Evolutionary conservation across 2,797 vertebrate species (phyloP).

Genomic region (Steatocranus sp.): DNA sequence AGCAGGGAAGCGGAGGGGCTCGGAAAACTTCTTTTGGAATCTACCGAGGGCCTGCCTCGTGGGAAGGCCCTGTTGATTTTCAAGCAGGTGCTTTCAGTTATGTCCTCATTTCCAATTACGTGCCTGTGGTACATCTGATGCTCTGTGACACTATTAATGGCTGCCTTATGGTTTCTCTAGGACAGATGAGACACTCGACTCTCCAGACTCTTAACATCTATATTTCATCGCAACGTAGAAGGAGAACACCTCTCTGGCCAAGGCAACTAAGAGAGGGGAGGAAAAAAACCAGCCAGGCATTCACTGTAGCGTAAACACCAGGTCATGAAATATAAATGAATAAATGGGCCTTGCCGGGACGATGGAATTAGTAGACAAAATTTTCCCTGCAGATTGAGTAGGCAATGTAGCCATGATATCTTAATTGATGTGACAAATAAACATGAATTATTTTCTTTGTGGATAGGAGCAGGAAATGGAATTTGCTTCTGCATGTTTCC

Average conservation of each 20-base stretch:
- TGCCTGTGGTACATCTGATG: conserved; percentile 74
- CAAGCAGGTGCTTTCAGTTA: conserved; percentile 76
- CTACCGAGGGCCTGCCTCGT: conserved; percentile 47
- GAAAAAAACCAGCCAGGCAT: conserved; percentile 35
- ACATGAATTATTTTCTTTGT: conserved; percentile 45
- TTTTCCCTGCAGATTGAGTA: conserved; percentile 53
- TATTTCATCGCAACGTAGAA: conserved; percentile 78
- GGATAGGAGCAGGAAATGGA: conserved; percentile 10
- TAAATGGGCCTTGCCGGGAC: conserved; percentile 56
- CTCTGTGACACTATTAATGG: conserved; percentile 81
- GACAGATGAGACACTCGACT: conserved; percentile 77
- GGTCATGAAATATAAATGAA: conserved; percentile 75
- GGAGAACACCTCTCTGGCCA: conserved; percentile 55
- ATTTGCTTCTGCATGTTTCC: not conserved
- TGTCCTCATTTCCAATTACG: conserved; percentile 78
- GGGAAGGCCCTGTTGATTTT: conserved; percentile 69
- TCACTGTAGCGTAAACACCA: conserved; percentile 54
- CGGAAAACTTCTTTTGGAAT: conserved; percentile 55
- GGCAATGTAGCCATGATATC: conserved; percentile 51
- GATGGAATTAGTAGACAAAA: conserved; percentile 62
- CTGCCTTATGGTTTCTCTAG: conserved; percentile 79
- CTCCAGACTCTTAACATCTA: conserved; percentile 78
- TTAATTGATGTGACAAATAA: conserved; percentile 69
- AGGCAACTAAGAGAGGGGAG: conserved; percentile 4
- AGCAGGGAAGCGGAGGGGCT: conserved; percentile 35